A percentile compares a stretch with the other conserved stretches of the same genome.
Evolutionary conservation across 2,888 invertebrate species (phyloP).

Genomic region (Branchipolynoe longqiensis): DNA sequence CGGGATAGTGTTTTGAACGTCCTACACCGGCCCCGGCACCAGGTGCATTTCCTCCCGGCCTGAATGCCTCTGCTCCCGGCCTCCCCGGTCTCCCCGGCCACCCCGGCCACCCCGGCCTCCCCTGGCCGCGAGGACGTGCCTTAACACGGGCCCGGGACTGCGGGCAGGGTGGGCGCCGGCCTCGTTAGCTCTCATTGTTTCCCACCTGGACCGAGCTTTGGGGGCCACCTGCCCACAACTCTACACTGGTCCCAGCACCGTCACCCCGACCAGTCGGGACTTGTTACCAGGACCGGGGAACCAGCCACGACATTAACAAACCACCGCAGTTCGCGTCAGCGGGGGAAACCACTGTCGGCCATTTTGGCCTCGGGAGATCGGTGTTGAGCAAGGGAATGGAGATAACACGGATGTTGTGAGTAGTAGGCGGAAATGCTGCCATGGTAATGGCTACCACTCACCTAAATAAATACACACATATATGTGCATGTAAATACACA

Average conservation of each 20-base stretch:
- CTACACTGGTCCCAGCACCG: neutral
- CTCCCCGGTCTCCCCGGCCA: neutral
- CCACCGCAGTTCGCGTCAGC: neutral
- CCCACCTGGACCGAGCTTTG: conserved; percentile 27
- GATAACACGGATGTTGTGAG: conserved; percentile 23
- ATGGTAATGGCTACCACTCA: conserved; percentile 9
- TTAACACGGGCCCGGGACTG: conserved; percentile 7
- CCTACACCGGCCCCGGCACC: too few relatives aligned
- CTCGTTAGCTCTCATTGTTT: conserved; percentile 32
- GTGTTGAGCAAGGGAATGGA: too few relatives aligned
- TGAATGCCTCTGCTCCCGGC: neutral
- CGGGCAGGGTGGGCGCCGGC: neutral
- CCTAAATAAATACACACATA: too few relatives aligned
- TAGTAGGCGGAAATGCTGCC: conserved; percentile 37
- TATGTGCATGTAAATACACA: too few relatives aligned
- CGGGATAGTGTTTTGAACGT: too few relatives aligned
- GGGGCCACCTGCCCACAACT: neutral
- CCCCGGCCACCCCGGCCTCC: neutral
- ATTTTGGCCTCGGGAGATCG: too few relatives aligned
- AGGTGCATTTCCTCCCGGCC: neutral
- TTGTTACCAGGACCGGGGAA: neutral
- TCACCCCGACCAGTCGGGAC: neutral
- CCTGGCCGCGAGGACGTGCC: conserved; percentile 31
- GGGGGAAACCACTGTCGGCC: too few relatives aligned
- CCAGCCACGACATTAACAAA: neutral